Evolutionary conservation across 2,797 vertebrate genomes (phyloP), one percentile per base, ranked within the genome.

Genomic region (Corythornis leucogaster): DNA sequence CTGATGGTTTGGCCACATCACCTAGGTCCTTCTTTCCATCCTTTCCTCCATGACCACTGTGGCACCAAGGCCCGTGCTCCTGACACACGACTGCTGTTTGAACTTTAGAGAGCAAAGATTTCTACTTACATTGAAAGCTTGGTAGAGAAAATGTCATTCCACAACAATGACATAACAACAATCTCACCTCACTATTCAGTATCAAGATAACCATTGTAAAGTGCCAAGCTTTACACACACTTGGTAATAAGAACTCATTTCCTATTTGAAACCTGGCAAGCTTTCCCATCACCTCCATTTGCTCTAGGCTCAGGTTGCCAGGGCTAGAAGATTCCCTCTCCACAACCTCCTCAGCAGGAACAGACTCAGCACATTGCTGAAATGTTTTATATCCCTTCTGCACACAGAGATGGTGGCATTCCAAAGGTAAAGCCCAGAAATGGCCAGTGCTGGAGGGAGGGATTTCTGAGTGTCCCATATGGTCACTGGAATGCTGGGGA

Each of bases 21-120:
- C 31, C 50, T 75, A 10, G 0, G 1, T 73, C 43, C 55, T 64
- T 31, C 50, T 63, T 80, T 50, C 30, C 35, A 22, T 89, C 28
- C 25, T 21, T 50, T 64, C 35, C 59, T 77, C 55, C 55, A 35
- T 73, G 38, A 16, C 77, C 66, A 84, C 66, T 24, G 26, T 58
- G 64, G 57, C 45, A 15, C 50, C 0, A 1, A 81, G 45, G 42
- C n/a, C 79, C 22, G 1, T 7, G 51, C 62, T 71, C 51, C 59
- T 26, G 12, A 15, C 22, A 8, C 1, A 0, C 12, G 20, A 61
- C 26, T 2, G 0, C 7, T 5, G 31, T 12, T 46, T 68, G 66
- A 74, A 71, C 24, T 19, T 38, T 4, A 33, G 8, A 75, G 54
- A 71, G 43, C 30, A 66, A 64, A 64, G 53, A 80, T 70, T 57